These are phyloP conservation scores for Megaceryle torquata DNA, from an alignment of 2,113 vertebrate species.

Conservation along the genomic window DNA sequence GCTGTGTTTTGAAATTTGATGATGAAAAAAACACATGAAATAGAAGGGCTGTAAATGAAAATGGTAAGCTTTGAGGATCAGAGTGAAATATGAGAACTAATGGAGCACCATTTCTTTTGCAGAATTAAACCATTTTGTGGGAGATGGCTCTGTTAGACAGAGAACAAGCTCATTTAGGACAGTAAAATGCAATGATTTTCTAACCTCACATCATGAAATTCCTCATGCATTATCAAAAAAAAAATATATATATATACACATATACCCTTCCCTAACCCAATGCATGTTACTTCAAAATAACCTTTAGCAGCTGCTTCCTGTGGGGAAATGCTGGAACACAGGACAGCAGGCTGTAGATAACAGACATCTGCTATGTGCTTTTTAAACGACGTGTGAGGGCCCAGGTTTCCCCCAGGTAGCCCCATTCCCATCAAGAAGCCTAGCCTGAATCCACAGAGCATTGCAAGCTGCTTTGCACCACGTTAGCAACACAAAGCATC, in stretches of 20 bases:
- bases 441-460: background rate
- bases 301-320: background rate
- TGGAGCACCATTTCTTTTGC: background rate
- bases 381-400: background rate
- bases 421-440: background rate
- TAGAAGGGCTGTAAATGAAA: conserved; percentile 9
- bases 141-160: background rate
- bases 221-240: background rate
- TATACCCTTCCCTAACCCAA: background rate
- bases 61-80: background rate
- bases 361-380: background rate
- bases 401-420: background rate
- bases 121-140: background rate
- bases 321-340: background rate
- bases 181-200: background rate
- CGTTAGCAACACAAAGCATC: background rate
- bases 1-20: background rate
- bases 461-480: background rate
- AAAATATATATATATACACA: background rate
- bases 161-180: background rate
- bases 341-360: background rate
- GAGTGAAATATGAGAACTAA: background rate
- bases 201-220: background rate
- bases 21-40: background rate
- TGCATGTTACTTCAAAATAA: background rate